These are phyloP conservation scores for Macaca mulatta DNA, from an alignment of 2,113 vertebrate species.

Conservation along the genomic window DNA sequence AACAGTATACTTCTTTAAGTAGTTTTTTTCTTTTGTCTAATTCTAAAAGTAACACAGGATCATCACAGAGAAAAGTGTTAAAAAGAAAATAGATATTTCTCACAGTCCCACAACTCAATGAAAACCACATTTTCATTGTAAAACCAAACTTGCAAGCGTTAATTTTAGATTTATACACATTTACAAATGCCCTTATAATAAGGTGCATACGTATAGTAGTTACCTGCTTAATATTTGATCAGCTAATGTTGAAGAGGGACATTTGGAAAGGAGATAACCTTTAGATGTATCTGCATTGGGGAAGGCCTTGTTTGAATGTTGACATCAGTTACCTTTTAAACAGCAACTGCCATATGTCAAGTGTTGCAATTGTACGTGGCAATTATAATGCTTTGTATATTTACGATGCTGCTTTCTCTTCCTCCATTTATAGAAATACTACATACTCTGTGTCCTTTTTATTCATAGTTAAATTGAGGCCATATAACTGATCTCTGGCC, in stretches of 20 bases:
- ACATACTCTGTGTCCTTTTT: not conserved
- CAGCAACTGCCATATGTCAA: not conserved
- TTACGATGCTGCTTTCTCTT: not conserved
- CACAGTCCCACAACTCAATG: not conserved
- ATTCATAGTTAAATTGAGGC: not conserved
- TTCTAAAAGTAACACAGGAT: not conserved
- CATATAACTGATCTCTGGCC: not conserved
- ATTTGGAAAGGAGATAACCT: not conserved
- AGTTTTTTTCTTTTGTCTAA: not conserved
- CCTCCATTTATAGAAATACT: no score
- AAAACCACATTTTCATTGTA: not conserved
- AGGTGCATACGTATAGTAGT: no score
- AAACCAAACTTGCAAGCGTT: not conserved
- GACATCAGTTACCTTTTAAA: not conserved
- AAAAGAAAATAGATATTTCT: not conserved
- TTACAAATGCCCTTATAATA: not conserved
- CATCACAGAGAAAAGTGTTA: not conserved
- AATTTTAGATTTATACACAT: not conserved
- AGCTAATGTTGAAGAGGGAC: not conserved
- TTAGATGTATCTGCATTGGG: not conserved
- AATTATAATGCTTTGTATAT: not conserved
- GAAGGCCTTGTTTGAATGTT: not conserved
- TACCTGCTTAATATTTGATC: not conserved
- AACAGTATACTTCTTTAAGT: not conserved
- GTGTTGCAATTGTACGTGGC: rapidly evolving